Evolutionary conservation across 2,888 invertebrate species (phyloP), one percentile per base, ranked within the genome.

Genomic region (Cephonodes hylas): DNA sequence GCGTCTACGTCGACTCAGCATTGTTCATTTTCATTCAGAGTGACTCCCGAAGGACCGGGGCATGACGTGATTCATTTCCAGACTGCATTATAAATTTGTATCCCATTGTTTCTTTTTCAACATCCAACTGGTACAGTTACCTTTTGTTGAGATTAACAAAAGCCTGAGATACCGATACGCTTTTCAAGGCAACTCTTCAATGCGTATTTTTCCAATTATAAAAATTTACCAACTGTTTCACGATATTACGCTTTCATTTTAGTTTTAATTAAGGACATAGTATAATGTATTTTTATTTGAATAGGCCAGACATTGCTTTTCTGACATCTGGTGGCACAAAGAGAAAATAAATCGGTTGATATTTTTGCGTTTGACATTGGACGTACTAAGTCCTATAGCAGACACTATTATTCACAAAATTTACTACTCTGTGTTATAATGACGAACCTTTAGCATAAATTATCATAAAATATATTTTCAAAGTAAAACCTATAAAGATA

Each of bases 1-100:
- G 72, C 72, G 77, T 76, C 76, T 74, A 73, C 74, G 73, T 72
- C 74, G 77, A 80, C 74, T 76, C 76, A 77, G 77, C 76, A 77
- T 83, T 84, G 88, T 88, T 88, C 85, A 86, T 87, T 89, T 85
- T 83, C 83, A 86, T 89, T 85, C 85, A 83, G 81, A 74, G 69
- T 77, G 76, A 75, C 70, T 80, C 84, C 82, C 84, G 71, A 71
- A 81, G 86, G 85, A 81, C 79, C 74, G 74, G 70, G 79, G 75
- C 79, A 79, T 85, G 85, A 85, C 86, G 88, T 88, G 87, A 90
- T 89, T 89, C 86, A 88, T 87, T 88, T 82, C 82, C 85, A 83
- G 84, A 85, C 86, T 88, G 86, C 85, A 89, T 89, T 89, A 89
- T 88, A 89, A 88, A 90, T 89, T 89, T 89, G 88, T 88, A 83